phyloP scores from a whole-genome alignment of 2,888 invertebrate species.

The Plutella xylostella region DNA sequence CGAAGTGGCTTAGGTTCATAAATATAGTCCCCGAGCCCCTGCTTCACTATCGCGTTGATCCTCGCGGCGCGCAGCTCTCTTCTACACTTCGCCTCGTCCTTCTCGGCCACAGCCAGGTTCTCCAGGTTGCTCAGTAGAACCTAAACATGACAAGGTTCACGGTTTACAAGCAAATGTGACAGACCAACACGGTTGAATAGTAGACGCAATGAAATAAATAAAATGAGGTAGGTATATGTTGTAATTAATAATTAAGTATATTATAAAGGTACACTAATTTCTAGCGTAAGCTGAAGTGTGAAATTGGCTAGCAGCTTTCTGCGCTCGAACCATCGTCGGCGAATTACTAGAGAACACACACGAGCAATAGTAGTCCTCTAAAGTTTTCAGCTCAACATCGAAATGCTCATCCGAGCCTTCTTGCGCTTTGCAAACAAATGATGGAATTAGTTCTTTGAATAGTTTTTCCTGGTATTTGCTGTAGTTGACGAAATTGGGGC shows the following conservation, averaged over 20 bases:
- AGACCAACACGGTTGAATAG: constrained; percentile 49
- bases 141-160: too few species aligned
- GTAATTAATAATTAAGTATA: not conserved
- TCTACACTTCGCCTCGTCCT: constrained; percentile 37
- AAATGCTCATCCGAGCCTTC: not conserved
- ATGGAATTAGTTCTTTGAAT: constrained; percentile 26
- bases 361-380: constrained; percentile 50
- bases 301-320: constrained; percentile 33
- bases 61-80: constrained; percentile 44
- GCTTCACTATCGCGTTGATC: constrained; percentile 45
- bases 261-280: constrained; percentile 13
- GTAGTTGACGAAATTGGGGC: constrained; percentile 40
- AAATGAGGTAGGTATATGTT: not conserved
- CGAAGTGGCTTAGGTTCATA: constrained; percentile 36
- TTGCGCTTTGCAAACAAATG: constrained; percentile 17
- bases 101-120: constrained; percentile 49
- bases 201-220: constrained; percentile 33
- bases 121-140: constrained; percentile 53
- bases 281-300: constrained; percentile 26
- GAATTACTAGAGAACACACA: constrained; percentile 51
- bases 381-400: constrained; percentile 33
- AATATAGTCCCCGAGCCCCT: constrained; percentile 45
- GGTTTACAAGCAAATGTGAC: too few species aligned
- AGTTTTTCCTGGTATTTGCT: constrained; percentile 37
- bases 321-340: constrained; percentile 43